These are phyloP conservation scores for Microplitis deprimator DNA, from an alignment of 2,888 invertebrate genomes.

Conservation along the genomic window DNA sequence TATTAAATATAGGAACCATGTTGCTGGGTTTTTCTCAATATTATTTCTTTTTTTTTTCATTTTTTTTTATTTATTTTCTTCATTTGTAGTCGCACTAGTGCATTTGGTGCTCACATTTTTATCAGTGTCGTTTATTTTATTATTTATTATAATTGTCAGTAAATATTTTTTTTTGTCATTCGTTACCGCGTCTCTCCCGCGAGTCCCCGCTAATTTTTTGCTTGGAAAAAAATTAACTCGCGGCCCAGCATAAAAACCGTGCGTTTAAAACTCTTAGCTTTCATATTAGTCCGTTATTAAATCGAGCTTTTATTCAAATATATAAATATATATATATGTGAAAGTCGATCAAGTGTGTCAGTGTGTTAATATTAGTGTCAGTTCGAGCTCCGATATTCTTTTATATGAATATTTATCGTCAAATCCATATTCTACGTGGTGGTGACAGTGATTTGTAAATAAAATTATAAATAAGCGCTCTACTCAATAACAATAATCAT, in stretches of 20 bases:
- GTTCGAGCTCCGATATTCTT: background rate
- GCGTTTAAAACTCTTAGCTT: slow-evolving; percentile 8
- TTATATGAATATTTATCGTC: background rate
- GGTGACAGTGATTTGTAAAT: slow-evolving; percentile 2
- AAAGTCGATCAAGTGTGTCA: background rate
- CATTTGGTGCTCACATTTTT: background rate
- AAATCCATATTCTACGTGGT: background rate
- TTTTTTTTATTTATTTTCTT: slow-evolving; percentile 9
- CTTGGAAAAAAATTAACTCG: background rate
- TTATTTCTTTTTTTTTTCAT: slow-evolving; percentile 14
- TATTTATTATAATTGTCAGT: background rate
- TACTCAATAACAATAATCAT: slow-evolving; percentile 4
- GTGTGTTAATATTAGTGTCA: slow-evolving; percentile 5
- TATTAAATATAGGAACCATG: slow-evolving; percentile 71
- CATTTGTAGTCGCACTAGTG: slow-evolving; percentile 19
- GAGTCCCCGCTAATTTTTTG: slow-evolving; percentile 14
- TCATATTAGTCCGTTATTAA: background rate
- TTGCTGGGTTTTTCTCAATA: slow-evolving; percentile 64
- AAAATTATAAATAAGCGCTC: slow-evolving; percentile 4
- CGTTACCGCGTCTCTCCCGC: slow-evolving; percentile 23
- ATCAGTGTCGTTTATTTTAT: background rate
- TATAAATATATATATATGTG: background rate
- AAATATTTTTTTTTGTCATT: background rate
- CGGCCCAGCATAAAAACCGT: slow-evolving; percentile 33
- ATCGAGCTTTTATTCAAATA: background rate